Evolutionary conservation across 2,888 invertebrate species (phyloP).

Genomic region (Conomelus anceps): DNA sequence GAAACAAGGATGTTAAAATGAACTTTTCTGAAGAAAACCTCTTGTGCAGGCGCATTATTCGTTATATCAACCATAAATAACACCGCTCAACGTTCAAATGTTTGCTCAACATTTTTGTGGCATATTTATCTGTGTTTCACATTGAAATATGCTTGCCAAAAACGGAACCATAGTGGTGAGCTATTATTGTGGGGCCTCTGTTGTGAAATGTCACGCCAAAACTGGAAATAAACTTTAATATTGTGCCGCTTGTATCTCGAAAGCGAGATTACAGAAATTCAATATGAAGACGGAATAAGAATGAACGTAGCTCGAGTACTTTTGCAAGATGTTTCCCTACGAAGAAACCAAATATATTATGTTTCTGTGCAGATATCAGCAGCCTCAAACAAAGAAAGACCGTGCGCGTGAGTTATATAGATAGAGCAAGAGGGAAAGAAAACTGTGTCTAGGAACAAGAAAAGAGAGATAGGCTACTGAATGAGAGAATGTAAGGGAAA

Average conservation of each 20-base stretch:
- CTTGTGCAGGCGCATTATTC: neutral
- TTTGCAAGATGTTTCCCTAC: neutral
- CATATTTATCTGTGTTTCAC: neutral
- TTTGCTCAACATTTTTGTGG: neutral
- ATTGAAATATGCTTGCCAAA: neutral
- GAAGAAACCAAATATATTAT: neutral
- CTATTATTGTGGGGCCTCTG: neutral
- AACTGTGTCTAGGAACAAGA: neutral
- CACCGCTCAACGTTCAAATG: neutral
- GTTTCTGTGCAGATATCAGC: neutral
- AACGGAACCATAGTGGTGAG: neutral
- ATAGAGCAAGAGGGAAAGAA: conserved; percentile 8
- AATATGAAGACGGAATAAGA: neutral
- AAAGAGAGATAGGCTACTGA: conserved; percentile 7
- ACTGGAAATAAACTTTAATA: neutral
- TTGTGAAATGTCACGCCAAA: neutral
- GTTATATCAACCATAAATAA: neutral
- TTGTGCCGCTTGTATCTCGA: neutral
- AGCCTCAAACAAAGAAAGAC: neutral
- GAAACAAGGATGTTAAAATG: too few species aligned
- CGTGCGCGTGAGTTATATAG: neutral
- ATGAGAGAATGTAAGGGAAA: conserved; percentile 3
- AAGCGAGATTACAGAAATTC: neutral
- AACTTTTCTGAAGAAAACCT: too few species aligned
- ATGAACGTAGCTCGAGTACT: neutral